phyloP scores from a whole-genome alignment of 2,113 vertebrate genomes.

The Guaruba guarouba region DNA sequence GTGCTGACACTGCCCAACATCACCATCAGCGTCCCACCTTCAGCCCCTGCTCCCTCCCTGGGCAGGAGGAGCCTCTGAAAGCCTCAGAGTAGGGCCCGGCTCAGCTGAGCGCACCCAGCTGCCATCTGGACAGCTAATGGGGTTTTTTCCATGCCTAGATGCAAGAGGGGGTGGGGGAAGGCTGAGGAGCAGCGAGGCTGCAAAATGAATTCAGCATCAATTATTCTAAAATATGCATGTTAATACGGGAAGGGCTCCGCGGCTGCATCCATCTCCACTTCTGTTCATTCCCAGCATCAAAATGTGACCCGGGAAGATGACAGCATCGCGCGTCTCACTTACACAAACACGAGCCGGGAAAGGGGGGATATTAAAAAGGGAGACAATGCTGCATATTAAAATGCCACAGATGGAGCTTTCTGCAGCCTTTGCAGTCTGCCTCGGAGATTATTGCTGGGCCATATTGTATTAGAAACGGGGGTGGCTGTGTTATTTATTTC shows the following conservation, averaged over 20 bases:
- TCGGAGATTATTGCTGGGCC: constrained; percentile 48
- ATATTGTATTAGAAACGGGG: constrained; percentile 57
- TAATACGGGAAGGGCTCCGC: constrained; percentile 41
- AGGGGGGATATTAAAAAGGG: constrained; percentile 13
- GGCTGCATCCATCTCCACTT: constrained; percentile 47
- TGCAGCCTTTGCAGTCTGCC: constrained; percentile 29
- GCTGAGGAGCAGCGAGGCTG: constrained; percentile 41
- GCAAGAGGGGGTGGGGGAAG: constrained; percentile 27
- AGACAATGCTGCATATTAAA: constrained; percentile 68
- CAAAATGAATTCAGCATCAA: constrained; percentile 61
- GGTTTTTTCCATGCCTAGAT: neutral
- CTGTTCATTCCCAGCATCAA: constrained; percentile 23
- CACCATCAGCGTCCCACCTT: neutral
- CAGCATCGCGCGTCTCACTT: constrained; percentile 34
- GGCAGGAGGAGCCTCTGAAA: neutral
- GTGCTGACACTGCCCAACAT: neutral
- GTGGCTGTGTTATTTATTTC: constrained; percentile 66
- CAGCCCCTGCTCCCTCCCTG: neutral
- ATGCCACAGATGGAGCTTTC: constrained; percentile 51
- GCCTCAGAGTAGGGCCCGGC: neutral
- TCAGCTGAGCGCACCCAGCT: constrained; percentile 35
- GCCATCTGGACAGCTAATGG: constrained; percentile 53
- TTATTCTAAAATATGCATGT: constrained; percentile 65
- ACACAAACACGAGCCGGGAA: constrained; percentile 20
- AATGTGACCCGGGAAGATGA: constrained; percentile 50